Conservation (phyloP, 2,797 vertebrate species). For the Leuciscus waleckii region DNA sequence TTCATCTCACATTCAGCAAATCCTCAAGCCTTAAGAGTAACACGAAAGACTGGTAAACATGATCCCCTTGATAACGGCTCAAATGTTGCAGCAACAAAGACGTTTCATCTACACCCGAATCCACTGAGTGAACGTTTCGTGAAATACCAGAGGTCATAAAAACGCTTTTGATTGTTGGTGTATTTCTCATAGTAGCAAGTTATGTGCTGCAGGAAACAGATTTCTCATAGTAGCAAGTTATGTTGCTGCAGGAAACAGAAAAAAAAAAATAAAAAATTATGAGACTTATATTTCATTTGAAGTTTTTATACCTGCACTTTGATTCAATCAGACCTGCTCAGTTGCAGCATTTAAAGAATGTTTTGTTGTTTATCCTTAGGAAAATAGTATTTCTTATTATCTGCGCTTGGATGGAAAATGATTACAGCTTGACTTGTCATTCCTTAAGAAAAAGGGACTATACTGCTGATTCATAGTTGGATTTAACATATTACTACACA, state of each 20-base stretch:
- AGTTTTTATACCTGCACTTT: not conserved
- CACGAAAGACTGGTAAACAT: not conserved
- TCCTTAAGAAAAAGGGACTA: conserved; percentile 10
- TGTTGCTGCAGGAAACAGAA: not conserved
- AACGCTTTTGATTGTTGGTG: not conserved
- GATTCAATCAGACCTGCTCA: not conserved
- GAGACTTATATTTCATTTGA: not conserved
- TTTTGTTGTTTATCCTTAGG: conserved; percentile 10
- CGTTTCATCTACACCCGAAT: conserved; percentile 3
- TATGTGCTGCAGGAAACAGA: not conserved
- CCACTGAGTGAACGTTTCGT: not conserved
- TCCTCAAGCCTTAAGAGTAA: conserved; percentile 9
- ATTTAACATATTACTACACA: not conserved
- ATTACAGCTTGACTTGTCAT: not conserved
- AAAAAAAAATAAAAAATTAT: not conserved
- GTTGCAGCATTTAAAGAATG: not conserved
- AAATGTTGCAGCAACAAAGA: conserved; percentile 10
- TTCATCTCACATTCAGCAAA: not conserved
- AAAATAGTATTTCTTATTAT: conserved; percentile 14
- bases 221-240: not conserved
- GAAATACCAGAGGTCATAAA: conserved; percentile 25
- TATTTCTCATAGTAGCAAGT: not conserved
- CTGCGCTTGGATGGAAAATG: not conserved
- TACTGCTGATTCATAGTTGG: not conserved
- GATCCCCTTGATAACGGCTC: conserved; percentile 2